phyloP scores from a whole-genome alignment of 2,113 vertebrate species.

The Oxyruncus cristatus region DNA sequence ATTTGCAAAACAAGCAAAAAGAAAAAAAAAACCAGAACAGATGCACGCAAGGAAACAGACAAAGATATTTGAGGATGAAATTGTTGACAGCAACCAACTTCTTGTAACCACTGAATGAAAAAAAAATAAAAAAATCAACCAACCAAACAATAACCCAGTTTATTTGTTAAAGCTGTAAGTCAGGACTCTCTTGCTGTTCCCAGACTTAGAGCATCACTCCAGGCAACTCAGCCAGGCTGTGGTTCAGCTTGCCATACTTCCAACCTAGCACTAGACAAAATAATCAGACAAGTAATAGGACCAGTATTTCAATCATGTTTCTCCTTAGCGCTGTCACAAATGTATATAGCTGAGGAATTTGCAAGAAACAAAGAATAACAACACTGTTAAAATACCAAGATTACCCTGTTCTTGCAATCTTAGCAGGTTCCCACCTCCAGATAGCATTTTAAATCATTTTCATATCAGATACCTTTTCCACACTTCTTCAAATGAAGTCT shows the following conservation, averaged over 20 bases:
- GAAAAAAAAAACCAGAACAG: not conserved
- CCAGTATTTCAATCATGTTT: not conserved
- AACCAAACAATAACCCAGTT: not conserved
- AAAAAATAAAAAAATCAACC: not conserved
- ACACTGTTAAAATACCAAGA: not conserved
- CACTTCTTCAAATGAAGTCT: not conserved
- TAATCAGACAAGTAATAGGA: not conserved
- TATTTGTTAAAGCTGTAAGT: not conserved
- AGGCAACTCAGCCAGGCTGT: not conserved
- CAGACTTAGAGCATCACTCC: not conserved
- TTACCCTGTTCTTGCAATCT: not conserved
- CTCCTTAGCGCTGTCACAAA: not conserved
- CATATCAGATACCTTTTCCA: not conserved
- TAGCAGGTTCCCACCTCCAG: not conserved
- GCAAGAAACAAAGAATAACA: not conserved
- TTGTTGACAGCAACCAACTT: not conserved
- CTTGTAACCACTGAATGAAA: not conserved
- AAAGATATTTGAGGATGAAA: not conserved
- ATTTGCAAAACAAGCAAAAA: not conserved
- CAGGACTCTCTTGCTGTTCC: not conserved
- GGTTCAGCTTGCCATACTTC: not conserved
- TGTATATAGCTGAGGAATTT: not conserved
- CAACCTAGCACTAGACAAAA: not conserved
- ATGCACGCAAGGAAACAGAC: not conserved
- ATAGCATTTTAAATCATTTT: not conserved